Percentiles rank a stretch among this genome's conserved stretches.
Conservation (phyloP, 2,888 invertebrate species). For the Dastarcus helophoroides region DNA sequence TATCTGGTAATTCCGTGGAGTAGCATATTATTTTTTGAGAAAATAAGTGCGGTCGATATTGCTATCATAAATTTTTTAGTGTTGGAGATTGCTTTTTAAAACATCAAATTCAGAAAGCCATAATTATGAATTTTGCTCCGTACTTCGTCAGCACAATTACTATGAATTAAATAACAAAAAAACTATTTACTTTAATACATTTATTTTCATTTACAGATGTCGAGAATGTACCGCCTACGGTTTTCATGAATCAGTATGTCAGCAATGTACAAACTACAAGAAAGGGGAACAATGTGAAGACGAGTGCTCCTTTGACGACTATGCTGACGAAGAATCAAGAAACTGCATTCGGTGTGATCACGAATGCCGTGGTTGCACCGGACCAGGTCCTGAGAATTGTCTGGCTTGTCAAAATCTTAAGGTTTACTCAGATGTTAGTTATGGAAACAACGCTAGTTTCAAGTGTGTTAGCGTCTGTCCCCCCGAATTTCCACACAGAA, state of each 20-base stretch:
- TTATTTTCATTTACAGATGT: conserved; percentile 47
- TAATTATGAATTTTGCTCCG: too few relatives aligned
- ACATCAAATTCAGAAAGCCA: too few relatives aligned
- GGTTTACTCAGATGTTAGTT: conserved; percentile 45
- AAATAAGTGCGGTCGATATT: too few relatives aligned
- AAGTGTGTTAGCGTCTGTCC: conserved; percentile 82
- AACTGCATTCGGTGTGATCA: conserved; percentile 64
- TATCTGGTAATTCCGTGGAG: too few relatives aligned
- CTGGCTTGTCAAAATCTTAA: conserved; percentile 65
- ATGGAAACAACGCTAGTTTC: conserved; percentile 52
- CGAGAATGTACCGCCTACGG: conserved; percentile 82
- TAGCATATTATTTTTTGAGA: too few relatives aligned
- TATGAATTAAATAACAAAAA: too few relatives aligned
- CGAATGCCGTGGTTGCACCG: conserved; percentile 78
- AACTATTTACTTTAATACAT: too few relatives aligned
- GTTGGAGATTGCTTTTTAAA: neutral
- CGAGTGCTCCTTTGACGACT: conserved; percentile 77
- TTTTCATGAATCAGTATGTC: conserved; percentile 75
- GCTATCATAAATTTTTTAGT: neutral
- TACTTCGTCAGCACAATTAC: too few relatives aligned
- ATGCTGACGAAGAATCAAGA: conserved; percentile 59
- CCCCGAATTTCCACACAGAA: conserved; percentile 60
- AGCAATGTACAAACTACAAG: conserved; percentile 75
- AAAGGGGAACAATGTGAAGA: conserved; percentile 84
- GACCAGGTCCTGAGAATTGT: conserved; percentile 66